Percentiles rank a stretch among this genome's conserved stretches.
These are phyloP conservation scores for Psilopsiagon aurifrons DNA, from an alignment of 2,113 vertebrate genomes.

Conservation along the genomic window DNA sequence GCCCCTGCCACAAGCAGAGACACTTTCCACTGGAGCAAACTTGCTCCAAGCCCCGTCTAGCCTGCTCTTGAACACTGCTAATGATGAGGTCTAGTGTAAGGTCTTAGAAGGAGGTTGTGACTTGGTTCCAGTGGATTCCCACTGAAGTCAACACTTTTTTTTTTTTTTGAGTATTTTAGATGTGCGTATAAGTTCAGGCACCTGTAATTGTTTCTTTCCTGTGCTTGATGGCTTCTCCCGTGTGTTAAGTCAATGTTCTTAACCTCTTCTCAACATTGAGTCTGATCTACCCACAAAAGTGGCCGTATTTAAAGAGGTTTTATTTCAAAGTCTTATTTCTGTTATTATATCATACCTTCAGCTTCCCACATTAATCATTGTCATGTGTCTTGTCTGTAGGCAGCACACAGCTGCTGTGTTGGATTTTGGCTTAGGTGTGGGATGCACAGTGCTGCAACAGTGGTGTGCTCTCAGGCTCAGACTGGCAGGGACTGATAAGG, in stretches of 20 bases:
- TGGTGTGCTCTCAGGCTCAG: accelerated
- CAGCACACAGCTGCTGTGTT: accelerated
- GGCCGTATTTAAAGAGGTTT: neutral
- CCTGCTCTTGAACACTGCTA: neutral
- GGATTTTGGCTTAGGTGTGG: neutral
- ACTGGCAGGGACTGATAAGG: accelerated
- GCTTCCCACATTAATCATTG: neutral
- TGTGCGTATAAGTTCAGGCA: accelerated
- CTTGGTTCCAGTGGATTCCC: neutral
- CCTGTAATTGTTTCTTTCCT: neutral
- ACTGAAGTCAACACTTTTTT: neutral
- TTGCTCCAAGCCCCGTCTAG: neutral
- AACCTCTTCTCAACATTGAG: neutral
- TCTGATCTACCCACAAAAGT: neutral
- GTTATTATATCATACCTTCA: neutral
- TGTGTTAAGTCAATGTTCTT: neutral
- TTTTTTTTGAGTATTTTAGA: neutral
- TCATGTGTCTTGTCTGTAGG: neutral
- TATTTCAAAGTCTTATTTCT: neutral
- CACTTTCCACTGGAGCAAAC: neutral
- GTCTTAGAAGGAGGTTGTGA: neutral
- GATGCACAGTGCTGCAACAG: accelerated
- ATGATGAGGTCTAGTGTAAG: neutral
- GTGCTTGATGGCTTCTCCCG: neutral
- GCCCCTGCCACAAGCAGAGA: neutral